Percentiles rank a stretch among this genome's conserved stretches.
Evolutionary conservation across 2,113 vertebrate genomes (phyloP).

Genomic region (Aptenodytes patagonicus): DNA sequence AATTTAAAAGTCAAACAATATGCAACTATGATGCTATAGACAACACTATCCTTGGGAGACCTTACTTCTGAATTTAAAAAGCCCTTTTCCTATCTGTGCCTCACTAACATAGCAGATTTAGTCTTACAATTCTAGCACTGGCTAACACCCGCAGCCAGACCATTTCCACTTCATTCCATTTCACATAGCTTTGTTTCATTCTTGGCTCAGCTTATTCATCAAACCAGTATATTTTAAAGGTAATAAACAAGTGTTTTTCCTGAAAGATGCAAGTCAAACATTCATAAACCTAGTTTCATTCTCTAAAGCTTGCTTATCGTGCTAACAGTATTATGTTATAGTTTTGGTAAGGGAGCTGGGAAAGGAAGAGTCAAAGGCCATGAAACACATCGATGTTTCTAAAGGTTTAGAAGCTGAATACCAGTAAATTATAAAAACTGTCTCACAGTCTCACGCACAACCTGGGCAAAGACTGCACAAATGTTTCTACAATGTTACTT

Average conservation of each 20-base stretch:
- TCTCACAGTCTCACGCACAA: not conserved
- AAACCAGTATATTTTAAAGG: not conserved
- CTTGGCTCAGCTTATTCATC: not conserved
- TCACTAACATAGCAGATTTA: not conserved
- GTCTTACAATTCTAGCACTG: not conserved
- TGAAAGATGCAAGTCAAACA: not conserved
- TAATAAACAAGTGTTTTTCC: not conserved
- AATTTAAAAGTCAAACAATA: not conserved
- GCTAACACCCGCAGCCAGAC: not conserved
- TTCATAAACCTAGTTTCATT: not conserved
- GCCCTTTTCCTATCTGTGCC: not conserved
- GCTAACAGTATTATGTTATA: not conserved
- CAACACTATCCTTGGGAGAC: not conserved
- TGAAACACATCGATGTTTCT: not conserved
- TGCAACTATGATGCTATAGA: not conserved
- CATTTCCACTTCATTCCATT: not conserved
- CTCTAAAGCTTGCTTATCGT: not conserved
- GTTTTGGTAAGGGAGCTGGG: not conserved
- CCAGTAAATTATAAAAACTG: not conserved
- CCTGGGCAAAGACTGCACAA: not conserved
- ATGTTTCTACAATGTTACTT: not conserved
- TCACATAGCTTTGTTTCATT: not conserved
- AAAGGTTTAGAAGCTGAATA: not conserved
- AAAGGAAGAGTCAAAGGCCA: not conserved
- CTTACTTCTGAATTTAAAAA: not conserved